Conservation (phyloP, 53 echinoderm and acorn worm species). For the Stichopus horrens region DNA sequence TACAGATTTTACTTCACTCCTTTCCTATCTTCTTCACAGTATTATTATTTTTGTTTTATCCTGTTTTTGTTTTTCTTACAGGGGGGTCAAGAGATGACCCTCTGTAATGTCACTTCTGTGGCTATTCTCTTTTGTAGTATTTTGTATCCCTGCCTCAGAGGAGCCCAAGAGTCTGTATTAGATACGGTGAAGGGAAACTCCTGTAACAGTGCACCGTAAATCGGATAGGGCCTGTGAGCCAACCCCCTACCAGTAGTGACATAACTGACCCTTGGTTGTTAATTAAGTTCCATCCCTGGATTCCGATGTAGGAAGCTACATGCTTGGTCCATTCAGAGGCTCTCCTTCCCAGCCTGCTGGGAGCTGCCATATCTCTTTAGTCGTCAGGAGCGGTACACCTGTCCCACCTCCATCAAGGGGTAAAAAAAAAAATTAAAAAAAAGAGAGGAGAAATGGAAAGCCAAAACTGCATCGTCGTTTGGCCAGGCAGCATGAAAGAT, state of each 20-base stretch:
- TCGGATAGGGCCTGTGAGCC: slow-evolving; percentile 5
- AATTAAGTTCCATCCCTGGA: slow-evolving; percentile 24
- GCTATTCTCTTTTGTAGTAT: background rate
- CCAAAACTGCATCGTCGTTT: too few species aligned
- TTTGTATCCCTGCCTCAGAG: background rate
- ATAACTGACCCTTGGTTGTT: slow-evolving; percentile 31
- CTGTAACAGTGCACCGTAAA: background rate
- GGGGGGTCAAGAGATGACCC: background rate
- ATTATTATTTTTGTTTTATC: too few species aligned
- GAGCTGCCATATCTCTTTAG: slow-evolving; percentile 5
- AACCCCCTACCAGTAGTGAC: slow-evolving; percentile 26
- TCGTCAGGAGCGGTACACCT: background rate
- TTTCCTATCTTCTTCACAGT: background rate
- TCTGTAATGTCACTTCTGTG: background rate
- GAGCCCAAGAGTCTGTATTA: background rate
- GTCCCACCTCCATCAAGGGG: background rate
- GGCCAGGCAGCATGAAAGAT: background rate
- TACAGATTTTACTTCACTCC: background rate
- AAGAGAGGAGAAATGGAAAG: too few species aligned
- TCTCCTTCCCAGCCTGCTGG: slow-evolving; percentile 22
- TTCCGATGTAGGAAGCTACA: slow-evolving; percentile 2
- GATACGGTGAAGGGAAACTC: background rate
- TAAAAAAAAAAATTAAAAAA: background rate
- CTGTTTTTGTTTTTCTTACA: background rate
- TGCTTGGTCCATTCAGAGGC: background rate